Evolutionary conservation across 1,140 invertebrate genomes (phyloP), one percentile per base, ranked within the genome.

Genomic region (Drosophila littoralis): DNA sequence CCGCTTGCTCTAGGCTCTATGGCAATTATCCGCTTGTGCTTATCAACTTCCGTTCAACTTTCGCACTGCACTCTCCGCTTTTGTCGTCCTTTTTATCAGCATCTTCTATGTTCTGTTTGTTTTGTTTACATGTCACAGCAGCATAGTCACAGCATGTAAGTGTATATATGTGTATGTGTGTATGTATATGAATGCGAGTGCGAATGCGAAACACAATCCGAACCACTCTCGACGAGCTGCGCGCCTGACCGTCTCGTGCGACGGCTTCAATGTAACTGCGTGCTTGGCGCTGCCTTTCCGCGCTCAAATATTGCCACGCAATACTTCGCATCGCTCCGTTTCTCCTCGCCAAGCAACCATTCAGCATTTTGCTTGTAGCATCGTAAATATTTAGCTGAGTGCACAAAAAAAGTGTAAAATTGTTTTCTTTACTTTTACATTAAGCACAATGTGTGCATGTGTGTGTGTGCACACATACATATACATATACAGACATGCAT

Each of bases 181-280:
- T 32, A 33, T 38, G 28, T 33, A 33, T 69, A 13, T 36, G 35
- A 5, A 28, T 42, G 13, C 40, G 54, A 48, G 36, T 42, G 13
- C 40, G 54, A 48, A 36, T 71, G 40, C 17, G 12, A 55, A 60
- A 57, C 65, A 77, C 17, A 45, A 59, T 46, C 52, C 63, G 8
- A 59, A 40, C 33, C 48, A 60, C 38, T 73, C 64, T 35, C 48
- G 45, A 35, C 45, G 48, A 54, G 64, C 63, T 54, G 28, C 65
- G 66, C 57, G 71, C 72, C 60, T 61, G 58, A 51, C 82, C 79
- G 83, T 76, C 76, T 77, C 52, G 51, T 63, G 33, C 58, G 73
- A 86, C 83, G 72, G 43, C 59, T 88, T 55, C 43, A 70, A 77
- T 88, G 83, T 86, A 88, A 86, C 77, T 86, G 82, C 71, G 59